These are phyloP conservation scores for Teleogryllus occipitalis DNA, from an alignment of 1,140 invertebrate species.

Conservation along the genomic window DNA sequence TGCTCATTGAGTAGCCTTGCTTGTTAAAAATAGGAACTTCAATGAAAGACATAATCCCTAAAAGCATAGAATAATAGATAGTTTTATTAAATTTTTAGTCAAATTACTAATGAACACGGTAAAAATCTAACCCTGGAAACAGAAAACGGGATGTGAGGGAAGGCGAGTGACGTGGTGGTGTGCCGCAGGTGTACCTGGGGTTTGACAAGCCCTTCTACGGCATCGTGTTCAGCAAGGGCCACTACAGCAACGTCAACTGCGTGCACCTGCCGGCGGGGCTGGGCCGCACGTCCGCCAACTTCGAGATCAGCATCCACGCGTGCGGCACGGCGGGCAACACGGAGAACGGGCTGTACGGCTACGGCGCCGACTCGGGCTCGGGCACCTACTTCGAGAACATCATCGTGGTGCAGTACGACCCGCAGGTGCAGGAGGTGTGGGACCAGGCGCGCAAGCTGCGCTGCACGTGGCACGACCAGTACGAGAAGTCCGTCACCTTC, in stretches of 20 bases:
- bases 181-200: slow-evolving; percentile 70
- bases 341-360: slow-evolving; percentile 75
- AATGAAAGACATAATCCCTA: too few relatives aligned
- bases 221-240: slow-evolving; percentile 87
- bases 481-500: slow-evolving; percentile 92
- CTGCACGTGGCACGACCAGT: slow-evolving; percentile 93
- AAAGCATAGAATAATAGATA: too few relatives aligned
- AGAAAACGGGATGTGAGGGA: too few relatives aligned
- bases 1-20: too few relatives aligned
- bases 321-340: slow-evolving; percentile 88
- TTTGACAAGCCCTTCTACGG: slow-evolving; percentile 93
- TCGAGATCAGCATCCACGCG: slow-evolving; percentile 82
- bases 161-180: not conserved
- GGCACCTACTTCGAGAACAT: slow-evolving; percentile 93
- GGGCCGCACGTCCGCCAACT: slow-evolving; percentile 75
- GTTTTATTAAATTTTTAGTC: too few relatives aligned
- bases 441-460: slow-evolving; percentile 86
- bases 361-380: slow-evolving; percentile 73
- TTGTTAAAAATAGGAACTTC: too few relatives aligned
- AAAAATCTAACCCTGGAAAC: too few relatives aligned
- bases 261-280: slow-evolving; percentile 82
- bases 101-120: too few relatives aligned
- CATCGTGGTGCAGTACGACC: slow-evolving; percentile 89
- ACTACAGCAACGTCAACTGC: slow-evolving; percentile 86
- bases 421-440: slow-evolving; percentile 93